Evolutionary conservation across 2,113 vertebrate genomes (phyloP).

Genomic region (Brienomyrus brachyistius): DNA sequence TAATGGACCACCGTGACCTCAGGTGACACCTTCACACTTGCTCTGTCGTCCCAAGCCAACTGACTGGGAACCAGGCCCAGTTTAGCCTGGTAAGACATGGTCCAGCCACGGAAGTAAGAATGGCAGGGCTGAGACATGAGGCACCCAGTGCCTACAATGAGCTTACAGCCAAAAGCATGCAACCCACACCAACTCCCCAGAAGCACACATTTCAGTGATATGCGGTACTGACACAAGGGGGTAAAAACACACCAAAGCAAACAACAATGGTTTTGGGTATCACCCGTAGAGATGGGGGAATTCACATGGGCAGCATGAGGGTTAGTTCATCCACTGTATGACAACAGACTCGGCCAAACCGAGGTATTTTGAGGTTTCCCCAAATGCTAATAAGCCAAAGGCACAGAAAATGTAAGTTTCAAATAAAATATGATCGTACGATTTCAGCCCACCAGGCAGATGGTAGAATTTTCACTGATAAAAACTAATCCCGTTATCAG

Average conservation of each 20-base stretch:
- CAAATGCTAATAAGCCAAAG: background rate
- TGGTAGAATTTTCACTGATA: background rate
- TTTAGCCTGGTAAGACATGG: background rate
- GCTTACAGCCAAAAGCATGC: background rate
- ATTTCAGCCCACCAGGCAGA: background rate
- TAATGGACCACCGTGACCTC: slow-evolving; percentile 3
- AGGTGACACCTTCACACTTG: slow-evolving; percentile 12
- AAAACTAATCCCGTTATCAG: background rate
- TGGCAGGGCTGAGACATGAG: background rate
- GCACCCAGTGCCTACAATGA: background rate
- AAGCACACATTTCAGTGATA: background rate
- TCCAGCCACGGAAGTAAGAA: background rate
- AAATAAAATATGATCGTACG: background rate
- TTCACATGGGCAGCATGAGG: background rate
- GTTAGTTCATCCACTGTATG: background rate
- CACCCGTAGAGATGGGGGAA: background rate
- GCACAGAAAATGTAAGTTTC: background rate
- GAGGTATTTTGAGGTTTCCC: background rate
- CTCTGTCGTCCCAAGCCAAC: background rate
- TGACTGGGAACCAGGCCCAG: slow-evolving; percentile 8
- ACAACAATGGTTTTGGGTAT: background rate
- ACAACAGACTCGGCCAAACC: background rate
- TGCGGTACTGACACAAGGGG: background rate
- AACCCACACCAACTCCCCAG: background rate
- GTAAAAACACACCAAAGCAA: background rate